Conservation (phyloP, 2,888 invertebrate genomes). For the Teinopalpus imperialis region DNA sequence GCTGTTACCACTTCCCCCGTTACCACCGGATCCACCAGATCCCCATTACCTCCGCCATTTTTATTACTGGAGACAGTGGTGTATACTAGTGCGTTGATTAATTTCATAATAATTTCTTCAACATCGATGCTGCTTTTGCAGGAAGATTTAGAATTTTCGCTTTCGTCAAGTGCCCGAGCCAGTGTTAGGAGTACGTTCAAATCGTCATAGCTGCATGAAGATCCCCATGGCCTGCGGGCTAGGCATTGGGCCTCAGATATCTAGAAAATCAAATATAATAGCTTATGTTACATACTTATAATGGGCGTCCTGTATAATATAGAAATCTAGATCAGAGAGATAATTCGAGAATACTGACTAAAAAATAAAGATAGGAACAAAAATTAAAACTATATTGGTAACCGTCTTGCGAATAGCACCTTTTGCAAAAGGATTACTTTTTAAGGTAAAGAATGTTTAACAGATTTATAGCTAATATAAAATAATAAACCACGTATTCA, state of each 20-base stretch:
- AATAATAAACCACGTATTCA: too few relatives aligned
- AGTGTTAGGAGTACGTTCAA: conserved; percentile 33
- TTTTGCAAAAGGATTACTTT: too few relatives aligned
- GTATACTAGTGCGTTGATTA: conserved; percentile 59
- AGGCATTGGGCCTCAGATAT: conserved; percentile 39
- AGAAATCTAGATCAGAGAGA: too few relatives aligned
- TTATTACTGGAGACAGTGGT: conserved; percentile 41
- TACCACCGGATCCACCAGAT: conserved; percentile 26
- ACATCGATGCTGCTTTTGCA: conserved; percentile 32
- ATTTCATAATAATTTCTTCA: conserved; percentile 57
- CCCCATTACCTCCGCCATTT: conserved; percentile 8
- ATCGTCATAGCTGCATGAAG: conserved; percentile 32
- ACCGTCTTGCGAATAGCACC: too few relatives aligned
- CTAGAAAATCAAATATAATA: conserved; percentile 36
- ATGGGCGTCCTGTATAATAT: too few relatives aligned
- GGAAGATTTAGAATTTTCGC: conserved; percentile 24
- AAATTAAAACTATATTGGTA: too few relatives aligned
- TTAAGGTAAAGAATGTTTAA: too few relatives aligned
- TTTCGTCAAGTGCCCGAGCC: conserved; percentile 35
- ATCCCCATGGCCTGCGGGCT: conserved; percentile 27
- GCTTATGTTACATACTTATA: too few relatives aligned
- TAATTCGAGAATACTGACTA: too few relatives aligned
- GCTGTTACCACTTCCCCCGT: conserved; percentile 12
- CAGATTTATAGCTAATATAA: too few relatives aligned
- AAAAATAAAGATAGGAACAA: too few relatives aligned